These are phyloP conservation scores for Smittia sp. DNA, from an alignment of 2,888 invertebrate species.

Conservation along the genomic window DNA sequence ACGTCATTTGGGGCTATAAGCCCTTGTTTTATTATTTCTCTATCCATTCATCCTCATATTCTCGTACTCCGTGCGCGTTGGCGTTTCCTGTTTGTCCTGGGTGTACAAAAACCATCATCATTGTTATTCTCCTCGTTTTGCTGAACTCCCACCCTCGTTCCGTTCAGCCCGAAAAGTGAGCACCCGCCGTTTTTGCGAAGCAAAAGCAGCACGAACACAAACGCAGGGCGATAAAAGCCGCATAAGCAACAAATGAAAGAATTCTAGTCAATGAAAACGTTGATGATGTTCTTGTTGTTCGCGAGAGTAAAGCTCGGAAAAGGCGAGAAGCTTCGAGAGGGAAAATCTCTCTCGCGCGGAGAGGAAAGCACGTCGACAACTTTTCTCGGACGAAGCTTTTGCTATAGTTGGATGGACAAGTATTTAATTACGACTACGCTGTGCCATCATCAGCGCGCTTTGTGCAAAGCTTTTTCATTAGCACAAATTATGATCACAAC, in stretches of 20 bases:
- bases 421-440: neutral
- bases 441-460: neutral
- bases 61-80: neutral
- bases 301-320: constrained; percentile 19
- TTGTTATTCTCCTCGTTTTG: neutral
- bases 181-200: neutral
- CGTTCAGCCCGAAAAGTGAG: neutral
- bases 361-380: neutral
- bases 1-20: too few species aligned
- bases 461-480: neutral
- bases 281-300: constrained; percentile 38
- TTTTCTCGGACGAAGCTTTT: neutral
- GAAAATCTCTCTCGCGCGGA: neutral
- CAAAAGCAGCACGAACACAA: constrained; percentile 21
- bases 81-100: constrained; percentile 8
- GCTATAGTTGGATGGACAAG: neutral
- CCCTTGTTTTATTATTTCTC: too few species aligned
- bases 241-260: constrained; percentile 41
- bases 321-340: neutral
- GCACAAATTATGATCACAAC: neutral
- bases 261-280: constrained; percentile 40
- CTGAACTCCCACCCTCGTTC: neutral
- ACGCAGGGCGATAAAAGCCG: constrained; percentile 11
- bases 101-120: neutral
- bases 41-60: too few species aligned